Conservation (phyloP, 2,888 invertebrate genomes). For the Archips crataeganus region DNA sequence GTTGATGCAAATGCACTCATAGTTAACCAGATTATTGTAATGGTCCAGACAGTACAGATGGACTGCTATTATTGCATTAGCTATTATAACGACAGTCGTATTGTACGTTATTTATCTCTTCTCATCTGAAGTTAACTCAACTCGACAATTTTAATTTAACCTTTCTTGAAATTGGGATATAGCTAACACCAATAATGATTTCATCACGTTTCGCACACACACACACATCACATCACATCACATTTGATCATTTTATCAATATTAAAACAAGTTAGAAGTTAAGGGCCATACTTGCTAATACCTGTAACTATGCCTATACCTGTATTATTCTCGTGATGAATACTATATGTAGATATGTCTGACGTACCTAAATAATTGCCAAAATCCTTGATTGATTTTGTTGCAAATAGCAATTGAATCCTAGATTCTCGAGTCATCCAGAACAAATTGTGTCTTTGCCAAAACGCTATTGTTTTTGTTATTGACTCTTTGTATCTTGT, state of each 20-base stretch:
- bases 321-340: background rate
- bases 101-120: background rate
- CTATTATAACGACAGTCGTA: conserved; percentile 14
- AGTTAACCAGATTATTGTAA: conserved; percentile 41
- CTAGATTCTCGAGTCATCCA: conserved; percentile 28
- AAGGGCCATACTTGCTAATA: background rate
- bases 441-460: conserved; percentile 35
- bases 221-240: too few relatives aligned
- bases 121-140: background rate
- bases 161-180: background rate
- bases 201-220: too few relatives aligned
- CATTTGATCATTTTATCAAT: too few relatives aligned
- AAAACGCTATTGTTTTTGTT: conserved; percentile 39
- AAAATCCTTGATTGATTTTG: conserved; percentile 52
- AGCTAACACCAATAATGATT: too few relatives aligned
- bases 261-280: too few relatives aligned
- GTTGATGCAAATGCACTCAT: conserved; percentile 63
- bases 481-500: conserved; percentile 31
- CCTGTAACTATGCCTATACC: background rate
- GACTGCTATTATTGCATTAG: conserved; percentile 34
- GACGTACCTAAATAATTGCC: conserved; percentile 56
- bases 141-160: background rate
- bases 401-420: conserved; percentile 42
- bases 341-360: background rate
- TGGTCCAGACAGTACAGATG: conserved; percentile 29